A percentile compares a stretch with the other conserved stretches of the same genome.
These are phyloP conservation scores for Patiria pectinifera DNA, from an alignment of 53 echinoderm and acorn worm species.

Conservation along the genomic window DNA sequence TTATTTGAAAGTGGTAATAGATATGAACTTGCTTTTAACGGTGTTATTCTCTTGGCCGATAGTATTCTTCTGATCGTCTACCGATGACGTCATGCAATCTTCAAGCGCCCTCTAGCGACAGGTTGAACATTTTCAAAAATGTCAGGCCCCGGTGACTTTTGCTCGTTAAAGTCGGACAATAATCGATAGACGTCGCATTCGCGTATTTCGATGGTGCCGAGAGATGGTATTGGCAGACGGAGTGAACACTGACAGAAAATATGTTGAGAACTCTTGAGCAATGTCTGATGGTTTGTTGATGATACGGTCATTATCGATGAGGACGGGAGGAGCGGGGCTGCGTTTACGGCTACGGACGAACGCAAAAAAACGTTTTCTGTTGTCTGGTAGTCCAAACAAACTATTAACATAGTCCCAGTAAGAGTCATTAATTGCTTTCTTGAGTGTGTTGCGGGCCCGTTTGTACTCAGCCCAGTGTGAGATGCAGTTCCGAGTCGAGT, in stretches of 20 bases:
- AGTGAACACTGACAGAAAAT: slow-evolving; percentile 13
- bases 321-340: slow-evolving; percentile 52
- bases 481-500: background rate
- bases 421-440: background rate
- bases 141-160: slow-evolving; percentile 58
- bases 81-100: no score
- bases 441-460: background rate
- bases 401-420: background rate
- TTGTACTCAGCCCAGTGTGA: background rate
- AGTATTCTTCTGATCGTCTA: no score
- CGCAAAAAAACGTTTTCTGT: slow-evolving; percentile 60
- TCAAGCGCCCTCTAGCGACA: no score
- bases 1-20: no score
- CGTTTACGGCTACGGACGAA: slow-evolving; percentile 53
- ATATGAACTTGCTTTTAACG: no score
- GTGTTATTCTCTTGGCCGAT: no score
- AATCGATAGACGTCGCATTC: background rate
- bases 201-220: background rate
- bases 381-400: slow-evolving; percentile 31
- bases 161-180: slow-evolving; percentile 19
- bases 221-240: background rate
- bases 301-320: slow-evolving; percentile 4
- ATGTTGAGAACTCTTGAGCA: slow-evolving; percentile 7
- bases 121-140: no score
- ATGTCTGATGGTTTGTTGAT: slow-evolving; percentile 7